Evolutionary conservation across 2,797 vertebrate genomes (phyloP).

Genomic region (Bovichtus variegatus): DNA sequence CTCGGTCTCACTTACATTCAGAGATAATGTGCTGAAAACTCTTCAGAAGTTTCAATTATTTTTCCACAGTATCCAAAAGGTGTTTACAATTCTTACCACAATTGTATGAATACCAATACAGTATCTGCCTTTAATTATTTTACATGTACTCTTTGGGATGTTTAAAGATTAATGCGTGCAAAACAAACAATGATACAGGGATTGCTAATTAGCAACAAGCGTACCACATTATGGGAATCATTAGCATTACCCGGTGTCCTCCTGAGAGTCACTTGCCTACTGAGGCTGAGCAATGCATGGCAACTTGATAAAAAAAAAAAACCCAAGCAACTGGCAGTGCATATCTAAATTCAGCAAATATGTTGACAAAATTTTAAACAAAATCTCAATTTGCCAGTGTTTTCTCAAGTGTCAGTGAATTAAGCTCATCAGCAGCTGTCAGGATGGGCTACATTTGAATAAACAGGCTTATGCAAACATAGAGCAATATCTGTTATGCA

Average conservation of each 20-base stretch:
- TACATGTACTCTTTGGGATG: neutral
- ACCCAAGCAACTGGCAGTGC: neutral
- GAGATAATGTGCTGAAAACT: neutral
- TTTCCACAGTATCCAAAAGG: neutral
- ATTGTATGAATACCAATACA: neutral
- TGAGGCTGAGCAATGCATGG: neutral
- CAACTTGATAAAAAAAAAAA: neutral
- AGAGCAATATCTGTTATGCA: conserved; percentile 49
- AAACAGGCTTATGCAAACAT: conserved; percentile 57
- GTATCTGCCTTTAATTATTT: conserved; percentile 4
- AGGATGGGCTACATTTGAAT: conserved; percentile 37
- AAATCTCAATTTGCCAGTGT: neutral
- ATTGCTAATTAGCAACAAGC: conserved; percentile 42
- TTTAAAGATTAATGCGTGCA: conserved; percentile 29
- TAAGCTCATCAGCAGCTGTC: conserved; percentile 6
- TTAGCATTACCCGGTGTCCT: conserved; percentile 19
- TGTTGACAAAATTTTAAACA: conserved; percentile 4
- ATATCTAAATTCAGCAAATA: conserved; percentile 13
- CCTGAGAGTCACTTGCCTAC: conserved; percentile 23
- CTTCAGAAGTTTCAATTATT: neutral
- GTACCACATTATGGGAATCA: conserved; percentile 38
- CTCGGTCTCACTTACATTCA: neutral
- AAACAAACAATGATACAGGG: conserved; percentile 20
- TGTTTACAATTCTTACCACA: neutral
- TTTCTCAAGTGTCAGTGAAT: conserved; percentile 10